A percentile compares a stretch with the other conserved stretches of the same genome.
phyloP scores from a whole-genome alignment of 2,888 invertebrate species.

The Brachypterus glaber region DNA sequence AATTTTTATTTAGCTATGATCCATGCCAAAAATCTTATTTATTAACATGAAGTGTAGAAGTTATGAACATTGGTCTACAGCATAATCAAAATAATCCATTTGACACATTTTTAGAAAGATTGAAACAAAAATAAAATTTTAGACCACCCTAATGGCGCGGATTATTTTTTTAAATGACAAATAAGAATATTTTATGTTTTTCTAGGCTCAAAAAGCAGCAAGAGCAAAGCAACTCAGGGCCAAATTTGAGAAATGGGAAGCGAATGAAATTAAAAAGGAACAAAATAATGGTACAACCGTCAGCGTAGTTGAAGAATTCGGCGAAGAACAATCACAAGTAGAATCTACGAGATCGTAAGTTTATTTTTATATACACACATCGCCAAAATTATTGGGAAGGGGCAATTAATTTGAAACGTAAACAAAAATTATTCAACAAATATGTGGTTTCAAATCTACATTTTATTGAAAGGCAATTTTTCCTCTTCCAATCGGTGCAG shows the following conservation, averaged over 20 bases:
- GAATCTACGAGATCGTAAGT: conserved; percentile 74
- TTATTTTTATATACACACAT: conserved; percentile 9
- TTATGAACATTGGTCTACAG: too few species aligned
- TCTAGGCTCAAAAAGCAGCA: conserved; percentile 62
- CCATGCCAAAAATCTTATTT: too few species aligned
- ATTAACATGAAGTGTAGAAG: too few species aligned
- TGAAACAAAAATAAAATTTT: too few species aligned
- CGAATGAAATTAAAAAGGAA: conserved; percentile 53
- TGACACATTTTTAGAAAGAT: too few species aligned
- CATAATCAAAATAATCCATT: too few species aligned
- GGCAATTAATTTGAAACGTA: conserved; percentile 1
- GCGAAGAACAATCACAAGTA: conserved; percentile 64
- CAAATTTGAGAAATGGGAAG: conserved; percentile 83
- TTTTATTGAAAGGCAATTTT: too few species aligned
- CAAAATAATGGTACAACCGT: conserved; percentile 32
- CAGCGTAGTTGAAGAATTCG: conserved; percentile 37
- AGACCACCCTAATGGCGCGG: too few species aligned
- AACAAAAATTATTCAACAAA: background rate
- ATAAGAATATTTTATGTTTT: conserved; percentile 9
- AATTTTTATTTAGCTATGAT: too few species aligned
- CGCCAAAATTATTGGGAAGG: background rate
- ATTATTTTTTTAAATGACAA: too few species aligned
- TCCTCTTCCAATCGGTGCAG: too few species aligned
- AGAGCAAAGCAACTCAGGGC: conserved; percentile 75
- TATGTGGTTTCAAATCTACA: background rate